Conservation (phyloP, 2,888 invertebrate species). For the Yponomeuta plumbellus region DNA sequence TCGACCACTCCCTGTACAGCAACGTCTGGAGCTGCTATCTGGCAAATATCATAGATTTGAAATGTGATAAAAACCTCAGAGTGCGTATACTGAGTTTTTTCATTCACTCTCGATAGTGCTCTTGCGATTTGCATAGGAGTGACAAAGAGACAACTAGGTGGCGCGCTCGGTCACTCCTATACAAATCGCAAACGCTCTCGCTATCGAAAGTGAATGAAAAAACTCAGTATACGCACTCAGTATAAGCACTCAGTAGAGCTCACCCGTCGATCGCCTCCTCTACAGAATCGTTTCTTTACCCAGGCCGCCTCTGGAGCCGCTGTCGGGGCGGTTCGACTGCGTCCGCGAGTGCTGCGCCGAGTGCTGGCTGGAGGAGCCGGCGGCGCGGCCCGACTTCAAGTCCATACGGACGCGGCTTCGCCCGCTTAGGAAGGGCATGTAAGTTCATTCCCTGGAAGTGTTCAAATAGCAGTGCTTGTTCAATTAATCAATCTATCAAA, state of each 20-base stretch:
- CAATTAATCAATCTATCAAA: no score
- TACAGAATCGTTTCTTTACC: not conserved
- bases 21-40: slow-evolving; percentile 80
- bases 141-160: no score
- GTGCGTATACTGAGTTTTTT: no score
- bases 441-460: slow-evolving; percentile 62
- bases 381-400: slow-evolving; percentile 90
- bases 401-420: slow-evolving; percentile 85
- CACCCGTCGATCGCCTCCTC: not conserved
- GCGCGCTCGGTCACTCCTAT: no score
- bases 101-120: no score
- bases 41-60: slow-evolving; percentile 78
- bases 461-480: no score
- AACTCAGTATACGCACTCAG: no score
- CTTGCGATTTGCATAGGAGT: no score
- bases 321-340: slow-evolving; percentile 90
- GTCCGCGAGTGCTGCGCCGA: slow-evolving; percentile 89
- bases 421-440: slow-evolving; percentile 93
- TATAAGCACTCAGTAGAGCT: no score
- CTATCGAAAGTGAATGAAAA: no score
- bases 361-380: slow-evolving; percentile 90
- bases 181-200: no score
- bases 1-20: not conserved
- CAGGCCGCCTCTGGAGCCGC: slow-evolving; percentile 86
- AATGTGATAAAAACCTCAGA: no score